Base-by-base conservation (phyloP, 1,140 invertebrate genomes). In the Saccostrea cuccullata region DNA sequence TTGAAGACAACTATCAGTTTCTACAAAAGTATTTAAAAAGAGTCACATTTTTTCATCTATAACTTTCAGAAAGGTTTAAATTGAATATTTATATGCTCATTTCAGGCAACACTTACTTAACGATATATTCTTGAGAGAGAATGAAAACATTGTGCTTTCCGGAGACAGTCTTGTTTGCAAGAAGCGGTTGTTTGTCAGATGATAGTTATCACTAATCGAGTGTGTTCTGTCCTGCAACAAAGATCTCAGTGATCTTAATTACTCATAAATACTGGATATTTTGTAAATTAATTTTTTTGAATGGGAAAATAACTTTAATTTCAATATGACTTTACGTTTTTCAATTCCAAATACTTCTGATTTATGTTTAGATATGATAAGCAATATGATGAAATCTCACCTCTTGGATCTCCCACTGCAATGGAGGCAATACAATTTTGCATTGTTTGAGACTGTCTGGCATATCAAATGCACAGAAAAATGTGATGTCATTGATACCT, bases 381-480 rank as follows among this genome's bases (percentile, higher is more conserved):
- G 5, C 58, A 64, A 64, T 20, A 20, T 20, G 5, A 20, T n/a
- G 6, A 64, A 6, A n/a, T 64, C 58, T 64, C n/a, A 77, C 70
- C 70, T 77, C 70, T 36, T 30, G 9, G 15, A 77, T 77, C 15
- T 77, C 70, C 70, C 70, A 77, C 11, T 77, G 23, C 26, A 12
- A 36, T 77, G 70, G 70, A 15, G 13, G 26, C 11, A 77, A 36
- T 77, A 36, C 26, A 30, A 77, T 77, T 30, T 77, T 77, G 30
- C 70, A 77, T 12, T 36, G 30, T 13, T 77, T 26, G 13, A 77
- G 9, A 36, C 70, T 77, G 70, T 77, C 26, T 77, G 26, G 26
- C 15, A 12, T 30, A 36, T 77, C 70, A 77, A 77, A 77, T 77
- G 26, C 23, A 77, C 70, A 77, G 30, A 77, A 77, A 77, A 40